Evolutionary conservation across 1,140 invertebrate species (phyloP), one percentile per base, ranked within the genome.

Genomic region (Stratiolaelaps scimitus): DNA sequence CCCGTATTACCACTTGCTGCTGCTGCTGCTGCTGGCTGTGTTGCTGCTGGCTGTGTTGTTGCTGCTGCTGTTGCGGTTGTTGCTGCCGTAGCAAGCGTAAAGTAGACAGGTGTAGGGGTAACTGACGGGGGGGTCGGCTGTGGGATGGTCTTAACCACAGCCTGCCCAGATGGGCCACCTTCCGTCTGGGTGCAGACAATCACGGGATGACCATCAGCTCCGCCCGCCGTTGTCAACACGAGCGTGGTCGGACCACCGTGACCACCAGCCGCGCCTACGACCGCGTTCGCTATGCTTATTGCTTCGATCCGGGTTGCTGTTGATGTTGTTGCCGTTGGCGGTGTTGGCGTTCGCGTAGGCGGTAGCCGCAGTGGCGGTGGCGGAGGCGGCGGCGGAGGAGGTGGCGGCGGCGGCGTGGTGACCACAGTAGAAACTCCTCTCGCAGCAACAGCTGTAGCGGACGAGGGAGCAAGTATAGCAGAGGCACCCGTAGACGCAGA

Each of bases 351-450:
- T 40, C 64, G 65, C 30, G 19, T 65, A 26, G 19, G 20, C 44
- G 56, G 45, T 34, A 65, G 34, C 17, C 43, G 20, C 28, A 46
- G 64, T 19, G 75, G 76, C 34, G 79, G 74, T 20, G 76, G 76
- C 19, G 73, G 75, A 65, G 78, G 77, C 30, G 79, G 81, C 40
- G 80, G 67, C n/a, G 44, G 5, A 44, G 65, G 10, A 23, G 19
- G 72, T 66, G 65, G 71, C 45, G 67, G 70, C 17, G 69, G 72
- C 20, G 67, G 69, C 30, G 65, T 71, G 64, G n/a, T 64, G 67
- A 48, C 67, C 67, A 56, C 67, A 65, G 53, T 53, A 65, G 43
- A 19, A 19, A 17, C 26, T 23, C n/a, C 56, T 65, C 10, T 40
- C n/a, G 34, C 20, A 28, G 19, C 13, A 64, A 20, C 64, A 2